phyloP scores from a whole-genome alignment of 2,797 vertebrate genomes.

The Notoglanidium macrostoma region DNA sequence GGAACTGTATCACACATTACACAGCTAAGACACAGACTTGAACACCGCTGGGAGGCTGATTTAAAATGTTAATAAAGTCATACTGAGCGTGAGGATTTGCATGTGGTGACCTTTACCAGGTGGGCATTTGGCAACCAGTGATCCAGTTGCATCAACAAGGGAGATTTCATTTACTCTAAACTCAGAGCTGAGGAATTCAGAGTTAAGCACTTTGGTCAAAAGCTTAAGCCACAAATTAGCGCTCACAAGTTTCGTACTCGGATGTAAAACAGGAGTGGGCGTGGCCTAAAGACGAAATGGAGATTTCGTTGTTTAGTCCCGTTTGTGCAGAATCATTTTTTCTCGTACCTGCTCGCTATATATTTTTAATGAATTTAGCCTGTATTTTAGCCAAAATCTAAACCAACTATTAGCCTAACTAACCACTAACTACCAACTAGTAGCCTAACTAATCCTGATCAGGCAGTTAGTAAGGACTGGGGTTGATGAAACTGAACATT shows the following conservation, averaged over 20 bases:
- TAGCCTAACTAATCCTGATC: neutral
- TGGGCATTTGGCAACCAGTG: neutral
- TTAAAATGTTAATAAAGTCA: conserved; percentile 23
- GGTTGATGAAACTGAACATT: neutral
- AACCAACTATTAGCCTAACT: neutral
- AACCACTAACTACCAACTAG: neutral
- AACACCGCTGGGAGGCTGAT: conserved; percentile 15
- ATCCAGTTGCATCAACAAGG: neutral
- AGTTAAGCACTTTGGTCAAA: neutral
- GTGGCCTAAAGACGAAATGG: neutral
- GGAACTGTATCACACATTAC: neutral
- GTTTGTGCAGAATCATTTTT: neutral
- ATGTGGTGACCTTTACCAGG: conserved; percentile 18
- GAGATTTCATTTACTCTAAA: neutral
- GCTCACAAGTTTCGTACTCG: neutral
- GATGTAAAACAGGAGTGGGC: neutral
- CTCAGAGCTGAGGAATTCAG: neutral
- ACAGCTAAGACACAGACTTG: neutral
- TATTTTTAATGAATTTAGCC: neutral
- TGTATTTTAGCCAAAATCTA: neutral
- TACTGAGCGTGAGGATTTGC: neutral
- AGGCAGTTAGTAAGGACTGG: neutral
- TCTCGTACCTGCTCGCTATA: neutral
- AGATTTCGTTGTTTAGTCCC: neutral
- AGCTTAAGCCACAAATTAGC: neutral